Conservation (phyloP, 2,888 invertebrate genomes). For the Zelleria hepariella region DNA sequence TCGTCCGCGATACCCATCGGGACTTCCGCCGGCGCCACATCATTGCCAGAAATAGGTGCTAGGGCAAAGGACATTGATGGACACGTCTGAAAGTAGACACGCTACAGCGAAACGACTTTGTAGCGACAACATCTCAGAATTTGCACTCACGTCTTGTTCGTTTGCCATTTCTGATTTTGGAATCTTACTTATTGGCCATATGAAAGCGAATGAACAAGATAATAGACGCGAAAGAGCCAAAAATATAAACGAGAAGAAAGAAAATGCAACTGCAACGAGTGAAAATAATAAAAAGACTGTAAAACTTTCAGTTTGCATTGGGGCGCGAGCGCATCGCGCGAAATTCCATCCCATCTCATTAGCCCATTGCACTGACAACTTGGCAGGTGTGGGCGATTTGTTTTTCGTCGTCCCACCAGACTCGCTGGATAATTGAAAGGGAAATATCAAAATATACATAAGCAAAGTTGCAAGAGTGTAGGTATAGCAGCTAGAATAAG, state of each 20-base stretch:
- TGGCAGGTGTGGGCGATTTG: conserved; percentile 17
- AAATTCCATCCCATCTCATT: conserved; percentile 32
- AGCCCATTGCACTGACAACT: conserved; percentile 25
- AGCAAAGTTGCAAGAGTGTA: background rate
- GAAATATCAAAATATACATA: background rate
- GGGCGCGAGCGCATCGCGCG: conserved; percentile 24
- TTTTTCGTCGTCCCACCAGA: conserved; percentile 5
- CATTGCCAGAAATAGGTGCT: conserved; percentile 39
- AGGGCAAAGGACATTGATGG: conserved; percentile 2
- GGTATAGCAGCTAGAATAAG: background rate
- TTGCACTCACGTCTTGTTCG: background rate
- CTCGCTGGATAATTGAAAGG: background rate
- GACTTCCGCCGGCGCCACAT: conserved; percentile 62
- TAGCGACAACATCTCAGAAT: background rate
- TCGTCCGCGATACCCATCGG: conserved; percentile 36
- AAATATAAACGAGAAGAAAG: background rate
- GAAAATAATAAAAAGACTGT: conserved; percentile 10
- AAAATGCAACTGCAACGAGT: background rate
- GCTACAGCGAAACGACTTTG: background rate
- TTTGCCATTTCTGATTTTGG: background rate
- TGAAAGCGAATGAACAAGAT: background rate
- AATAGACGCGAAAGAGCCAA: background rate
- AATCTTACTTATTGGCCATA: background rate
- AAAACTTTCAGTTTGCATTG: conserved; percentile 25
- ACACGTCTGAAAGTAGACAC: conserved; percentile 1